Evolutionary conservation across 2,888 invertebrate species (phyloP).

Genomic region (Cataglyphis cursor): DNA sequence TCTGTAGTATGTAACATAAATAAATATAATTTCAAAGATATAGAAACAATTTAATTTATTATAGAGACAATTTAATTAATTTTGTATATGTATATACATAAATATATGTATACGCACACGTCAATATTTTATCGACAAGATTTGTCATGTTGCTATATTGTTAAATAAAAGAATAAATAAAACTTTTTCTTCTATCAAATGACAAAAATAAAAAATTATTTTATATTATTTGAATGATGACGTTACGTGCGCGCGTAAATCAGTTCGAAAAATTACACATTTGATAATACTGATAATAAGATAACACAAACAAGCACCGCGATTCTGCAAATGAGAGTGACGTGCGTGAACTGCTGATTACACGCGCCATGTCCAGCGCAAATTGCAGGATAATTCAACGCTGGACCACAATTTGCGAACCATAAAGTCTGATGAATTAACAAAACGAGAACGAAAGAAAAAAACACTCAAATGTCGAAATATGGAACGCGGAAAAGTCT

Average conservation of each 20-base stretch:
- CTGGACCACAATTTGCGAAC: conserved; percentile 37
- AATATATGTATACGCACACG: neutral
- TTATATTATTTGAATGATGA: conserved; percentile 31
- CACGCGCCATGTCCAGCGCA: neutral
- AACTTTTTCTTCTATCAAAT: conserved; percentile 24
- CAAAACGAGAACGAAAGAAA: neutral
- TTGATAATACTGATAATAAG: conserved; percentile 47
- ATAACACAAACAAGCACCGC: conserved; percentile 43
- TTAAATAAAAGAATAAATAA: neutral
- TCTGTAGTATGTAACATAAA: neutral
- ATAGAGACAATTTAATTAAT: conserved; percentile 16
- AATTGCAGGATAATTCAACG: conserved; percentile 50
- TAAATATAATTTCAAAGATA: conserved; percentile 12
- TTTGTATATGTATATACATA: neutral
- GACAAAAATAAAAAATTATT: conserved; percentile 25
- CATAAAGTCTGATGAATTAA: conserved; percentile 22
- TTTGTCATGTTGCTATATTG: conserved; percentile 25
- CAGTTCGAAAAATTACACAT: conserved; percentile 49
- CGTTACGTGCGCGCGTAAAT: conserved; percentile 2
- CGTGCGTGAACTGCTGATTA: conserved; percentile 42
- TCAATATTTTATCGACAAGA: conserved; percentile 33
- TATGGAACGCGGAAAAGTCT: neutral
- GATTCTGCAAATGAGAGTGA: conserved; percentile 44
- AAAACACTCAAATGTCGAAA: conserved; percentile 12
- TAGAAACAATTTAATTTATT: conserved; percentile 21